Evolutionary conservation across 2,797 vertebrate species (phyloP).

Genomic region (Molossus alvarezi): DNA sequence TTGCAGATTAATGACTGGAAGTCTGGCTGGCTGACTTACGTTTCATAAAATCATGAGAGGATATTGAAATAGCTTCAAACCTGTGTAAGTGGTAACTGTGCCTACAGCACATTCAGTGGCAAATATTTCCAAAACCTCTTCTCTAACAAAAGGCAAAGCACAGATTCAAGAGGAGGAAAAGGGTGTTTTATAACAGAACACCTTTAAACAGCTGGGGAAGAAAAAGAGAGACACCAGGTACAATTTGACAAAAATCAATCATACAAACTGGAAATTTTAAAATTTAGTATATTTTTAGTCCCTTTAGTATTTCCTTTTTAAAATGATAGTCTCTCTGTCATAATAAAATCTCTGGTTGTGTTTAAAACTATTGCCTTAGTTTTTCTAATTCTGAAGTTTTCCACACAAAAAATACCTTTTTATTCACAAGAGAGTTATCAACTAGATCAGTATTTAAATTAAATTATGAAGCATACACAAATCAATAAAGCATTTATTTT

Average conservation of each 20-base stretch:
- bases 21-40: neutral
- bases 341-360: neutral
- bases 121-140: conserved; percentile 58
- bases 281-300: neutral
- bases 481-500: neutral
- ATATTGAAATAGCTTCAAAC: conserved; percentile 63
- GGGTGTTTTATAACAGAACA: conserved; percentile 51
- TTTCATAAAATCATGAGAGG: conserved; percentile 64
- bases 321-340: neutral
- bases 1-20: conserved; percentile 6
- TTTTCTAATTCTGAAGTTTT: neutral
- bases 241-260: conserved; percentile 32
- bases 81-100: conserved; percentile 31
- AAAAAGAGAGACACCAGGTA: neutral
- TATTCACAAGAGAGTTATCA: neutral
- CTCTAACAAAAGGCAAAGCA: conserved; percentile 41
- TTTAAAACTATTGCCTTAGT: neutral
- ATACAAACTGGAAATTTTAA: neutral
- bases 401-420: neutral
- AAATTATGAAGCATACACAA: neutral
- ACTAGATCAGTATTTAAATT: neutral
- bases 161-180: neutral
- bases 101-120: conserved; percentile 37
- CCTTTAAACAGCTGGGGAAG: conserved; percentile 10
- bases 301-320: neutral